phyloP scores from a whole-genome alignment of 2,888 invertebrate species.

The Macaria notata region DNA sequence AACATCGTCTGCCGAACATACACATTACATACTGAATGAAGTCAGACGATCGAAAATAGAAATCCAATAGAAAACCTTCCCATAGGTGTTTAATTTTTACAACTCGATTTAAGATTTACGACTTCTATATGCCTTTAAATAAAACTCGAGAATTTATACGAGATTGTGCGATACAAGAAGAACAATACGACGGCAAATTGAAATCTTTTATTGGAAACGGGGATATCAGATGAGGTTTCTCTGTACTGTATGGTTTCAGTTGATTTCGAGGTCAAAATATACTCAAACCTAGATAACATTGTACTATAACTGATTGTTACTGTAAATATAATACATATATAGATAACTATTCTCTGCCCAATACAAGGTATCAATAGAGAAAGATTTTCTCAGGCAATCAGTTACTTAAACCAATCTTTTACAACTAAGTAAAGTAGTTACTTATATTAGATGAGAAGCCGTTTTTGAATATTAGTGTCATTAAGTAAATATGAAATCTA shows the following conservation, averaged over 20 bases:
- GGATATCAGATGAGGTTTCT: conserved; percentile 4
- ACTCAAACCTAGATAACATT: no score
- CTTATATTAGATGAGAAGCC: no score
- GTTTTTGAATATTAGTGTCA: no score
- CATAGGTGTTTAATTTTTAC: conserved; percentile 53
- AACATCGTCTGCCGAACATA: conserved; percentile 48
- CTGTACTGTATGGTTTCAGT: conserved; percentile 8
- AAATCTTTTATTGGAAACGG: conserved; percentile 22
- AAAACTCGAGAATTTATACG: conserved; percentile 38
- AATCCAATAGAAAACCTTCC: conserved; percentile 50
- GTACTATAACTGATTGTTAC: no score
- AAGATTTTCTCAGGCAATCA: no score
- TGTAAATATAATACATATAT: no score
- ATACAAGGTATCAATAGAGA: no score
- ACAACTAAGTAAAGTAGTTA: no score
- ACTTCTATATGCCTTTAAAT: conserved; percentile 41
- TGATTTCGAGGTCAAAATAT: background rate
- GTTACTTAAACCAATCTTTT: no score
- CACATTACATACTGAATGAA: conserved; percentile 48
- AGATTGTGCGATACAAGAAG: conserved; percentile 38
- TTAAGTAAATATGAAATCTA: background rate
- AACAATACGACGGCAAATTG: conserved; percentile 38
- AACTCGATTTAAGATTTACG: conserved; percentile 54
- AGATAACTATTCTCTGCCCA: no score
- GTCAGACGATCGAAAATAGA: conserved; percentile 71